These are phyloP conservation scores for Eulemur macaco DNA, from an alignment of 2,113 vertebrate species.

Conservation along the genomic window DNA sequence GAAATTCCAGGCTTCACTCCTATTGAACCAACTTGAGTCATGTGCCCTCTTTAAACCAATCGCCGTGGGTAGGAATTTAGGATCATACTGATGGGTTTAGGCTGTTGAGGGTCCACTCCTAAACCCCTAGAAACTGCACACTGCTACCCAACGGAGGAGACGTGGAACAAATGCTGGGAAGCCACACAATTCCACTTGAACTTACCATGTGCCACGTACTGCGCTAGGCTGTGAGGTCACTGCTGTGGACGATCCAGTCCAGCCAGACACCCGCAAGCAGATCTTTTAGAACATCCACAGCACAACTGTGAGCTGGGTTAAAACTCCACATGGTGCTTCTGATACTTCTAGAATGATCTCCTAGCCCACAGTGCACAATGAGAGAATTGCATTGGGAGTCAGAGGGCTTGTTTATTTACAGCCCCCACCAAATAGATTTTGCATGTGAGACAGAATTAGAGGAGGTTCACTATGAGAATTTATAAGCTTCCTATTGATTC, in stretches of 20 bases:
- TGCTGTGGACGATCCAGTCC: background rate
- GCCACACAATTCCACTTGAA: background rate
- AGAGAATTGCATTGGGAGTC: background rate
- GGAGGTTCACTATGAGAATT: background rate
- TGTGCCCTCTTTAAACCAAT: background rate
- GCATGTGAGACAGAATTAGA: background rate
- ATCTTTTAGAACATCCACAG: background rate
- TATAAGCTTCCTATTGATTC: background rate
- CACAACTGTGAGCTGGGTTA: background rate
- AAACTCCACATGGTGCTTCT: background rate
- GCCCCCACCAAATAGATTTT: background rate
- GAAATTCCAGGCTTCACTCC: background rate
- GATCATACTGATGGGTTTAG: background rate
- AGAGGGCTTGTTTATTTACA: background rate
- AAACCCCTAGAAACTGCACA: background rate
- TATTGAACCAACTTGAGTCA: background rate
- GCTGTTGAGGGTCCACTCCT: background rate
- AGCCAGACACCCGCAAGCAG: background rate
- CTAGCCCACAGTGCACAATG: background rate
- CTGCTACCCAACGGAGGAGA: background rate
- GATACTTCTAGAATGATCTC: background rate
- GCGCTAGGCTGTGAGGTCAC: background rate
- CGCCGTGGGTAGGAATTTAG: background rate
- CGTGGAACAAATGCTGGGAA: background rate
- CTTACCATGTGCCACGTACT: background rate